A percentile compares a stretch with the other conserved stretches of the same genome.
phyloP scores from a whole-genome alignment of 1,140 invertebrate genomes.

The Pygmarrhopalites habei region DNA sequence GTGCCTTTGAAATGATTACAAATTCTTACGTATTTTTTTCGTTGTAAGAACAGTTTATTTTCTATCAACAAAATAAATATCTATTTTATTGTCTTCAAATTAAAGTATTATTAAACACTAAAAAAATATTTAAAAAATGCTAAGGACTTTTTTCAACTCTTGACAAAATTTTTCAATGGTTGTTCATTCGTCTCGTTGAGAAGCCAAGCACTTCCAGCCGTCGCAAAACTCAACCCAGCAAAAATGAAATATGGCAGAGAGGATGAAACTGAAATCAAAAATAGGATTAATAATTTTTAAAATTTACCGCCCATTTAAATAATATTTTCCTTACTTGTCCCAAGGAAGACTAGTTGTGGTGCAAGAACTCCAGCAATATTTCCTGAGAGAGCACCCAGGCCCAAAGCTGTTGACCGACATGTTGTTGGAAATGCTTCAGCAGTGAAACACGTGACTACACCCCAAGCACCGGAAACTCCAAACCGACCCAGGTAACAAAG shows the following conservation, averaged over 20 bases:
- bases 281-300: background rate
- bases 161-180: conserved; percentile 22
- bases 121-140: no score
- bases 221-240: conserved; percentile 11
- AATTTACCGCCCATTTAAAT: background rate
- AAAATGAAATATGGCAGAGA: conserved; percentile 21
- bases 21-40: no score
- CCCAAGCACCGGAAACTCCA: conserved; percentile 1
- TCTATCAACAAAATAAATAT: no score
- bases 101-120: no score
- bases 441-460: background rate
- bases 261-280: conserved; percentile 13
- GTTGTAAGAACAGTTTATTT: no score
- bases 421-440: conserved; percentile 22
- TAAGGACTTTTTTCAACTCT: no score
- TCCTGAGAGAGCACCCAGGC: conserved; percentile 25
- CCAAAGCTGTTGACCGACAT: conserved; percentile 22
- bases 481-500: background rate
- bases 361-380: conserved; percentile 30
- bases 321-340: conserved; percentile 16
- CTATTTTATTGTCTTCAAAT: no score
- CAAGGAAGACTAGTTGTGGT: conserved; percentile 25
- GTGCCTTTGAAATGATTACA: no score
- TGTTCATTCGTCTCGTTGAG: conserved; percentile 22
- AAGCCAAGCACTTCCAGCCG: conserved; percentile 4